Evolutionary conservation across 2,113 vertebrate genomes (phyloP).

Genomic region (Pampusana beccarii): DNA sequence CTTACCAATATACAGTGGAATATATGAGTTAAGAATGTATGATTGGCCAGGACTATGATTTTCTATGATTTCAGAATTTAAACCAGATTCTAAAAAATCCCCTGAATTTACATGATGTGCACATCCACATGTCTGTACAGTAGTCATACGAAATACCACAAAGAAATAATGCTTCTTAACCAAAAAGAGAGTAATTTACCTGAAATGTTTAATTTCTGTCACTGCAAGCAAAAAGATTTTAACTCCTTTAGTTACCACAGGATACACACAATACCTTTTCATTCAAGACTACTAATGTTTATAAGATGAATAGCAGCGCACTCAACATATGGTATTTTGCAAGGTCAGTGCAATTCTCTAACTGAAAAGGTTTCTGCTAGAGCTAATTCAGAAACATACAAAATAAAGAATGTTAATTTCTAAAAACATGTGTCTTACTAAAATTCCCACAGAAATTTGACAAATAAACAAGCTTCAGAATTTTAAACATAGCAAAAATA

Average conservation of each 20-base stretch:
- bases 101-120: neutral
- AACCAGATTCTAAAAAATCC: neutral
- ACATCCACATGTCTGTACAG: neutral
- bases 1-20: neutral
- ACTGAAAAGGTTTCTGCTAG: neutral
- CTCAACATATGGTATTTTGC: conserved; percentile 38
- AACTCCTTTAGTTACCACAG: neutral
- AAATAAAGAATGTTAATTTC: neutral
- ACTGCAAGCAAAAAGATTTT: neutral
- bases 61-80: neutral
- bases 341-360: conserved; percentile 21
- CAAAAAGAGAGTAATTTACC: conserved; percentile 3
- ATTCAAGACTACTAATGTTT: conserved; percentile 17
- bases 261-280: conserved; percentile 12
- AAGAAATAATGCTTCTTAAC: conserved; percentile 12
- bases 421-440: neutral
- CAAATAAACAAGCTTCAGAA: conserved; percentile 52
- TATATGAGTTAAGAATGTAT: neutral
- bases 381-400: neutral
- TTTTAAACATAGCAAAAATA: neutral
- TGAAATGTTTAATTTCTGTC: conserved; percentile 20
- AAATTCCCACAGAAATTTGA: conserved; percentile 39
- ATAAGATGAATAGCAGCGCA: neutral
- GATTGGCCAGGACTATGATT: neutral
- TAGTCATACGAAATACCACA: neutral